Base-by-base conservation (phyloP, 1,140 invertebrate species). In the Lepidotrigona ventralis region DNA sequence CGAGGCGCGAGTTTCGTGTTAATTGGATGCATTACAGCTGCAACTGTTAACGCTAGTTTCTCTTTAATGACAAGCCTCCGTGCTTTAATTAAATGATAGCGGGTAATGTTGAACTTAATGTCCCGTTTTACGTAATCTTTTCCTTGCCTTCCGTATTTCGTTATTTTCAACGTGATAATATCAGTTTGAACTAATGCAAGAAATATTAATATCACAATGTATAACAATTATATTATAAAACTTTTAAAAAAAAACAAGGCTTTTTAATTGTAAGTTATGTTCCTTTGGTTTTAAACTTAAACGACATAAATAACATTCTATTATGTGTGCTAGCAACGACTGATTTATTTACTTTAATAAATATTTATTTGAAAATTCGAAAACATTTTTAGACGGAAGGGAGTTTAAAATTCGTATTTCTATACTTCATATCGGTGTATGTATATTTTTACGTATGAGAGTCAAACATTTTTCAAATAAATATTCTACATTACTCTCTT, bases 1-100 rank as follows among this genome's bases (percentile, higher is more conserved):
- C 4, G 23, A 76, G 72, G 39, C 29, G 72, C 53, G 72, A 74
- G 72, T 74, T 74, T 58, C 72, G 54, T 74, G 54, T 74, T 74
- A 74, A 74, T 74, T 74, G 72, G 72, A 74, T 23, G 53, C 51
- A 74, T 74, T 39, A 58, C 72, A 74, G 1, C 29, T 74, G 53
- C 29, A 74, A 29, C 72, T 74, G 51, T 54, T 39, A 54, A 74
- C 14, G 53, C 29, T 33, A 74, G 72, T 58, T 74, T 58, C 53
- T 74, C 72, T 58, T 58, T 58, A 58, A 74, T 56, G 72, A 58
- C 26, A 56, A 56, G n/a, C 5, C 26, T 58, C 29, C 53, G 19
- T 19, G 26, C 39, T 74, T n/a, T 74, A 74, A 54, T 74, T 74
- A 23, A 29, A 58, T 54, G 72, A 74, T 33, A 74, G 56, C 53